Base-by-base conservation (phyloP, 2,797 vertebrate genomes). In the Helarctos malayanus region DNA sequence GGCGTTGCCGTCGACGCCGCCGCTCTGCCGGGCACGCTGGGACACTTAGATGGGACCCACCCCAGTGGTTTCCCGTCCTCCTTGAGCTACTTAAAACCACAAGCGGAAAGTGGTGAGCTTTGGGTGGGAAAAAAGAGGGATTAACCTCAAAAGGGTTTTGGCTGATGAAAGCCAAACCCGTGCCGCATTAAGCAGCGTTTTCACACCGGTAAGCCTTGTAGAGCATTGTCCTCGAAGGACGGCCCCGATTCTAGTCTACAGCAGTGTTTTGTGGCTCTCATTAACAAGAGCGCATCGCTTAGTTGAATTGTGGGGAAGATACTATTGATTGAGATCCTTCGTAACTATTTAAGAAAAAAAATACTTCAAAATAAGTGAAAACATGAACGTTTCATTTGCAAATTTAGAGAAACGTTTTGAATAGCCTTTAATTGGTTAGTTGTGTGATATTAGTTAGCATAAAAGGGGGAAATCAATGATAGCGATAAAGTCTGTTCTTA, bases 371-470 rank as follows among this genome's bases (percentile, higher is more conserved):
- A 93, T 76, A 63, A 94, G 29, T 68, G 65, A 63, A 93, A 87
- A 86, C 45, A 32, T 4, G 59, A 63, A 18, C 7, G 32, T 57
- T 79, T 82, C 27, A 27, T 85, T 91, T 63, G 57, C 13, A 75
- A 57, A 79, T 68, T 83, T 93, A 71, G 87, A 73, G 71, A 61
- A 90, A 27, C 35, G 45, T 68, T 97, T 97, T 94, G 41, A 94
- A 57, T 35, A 81, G 63, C 41, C 54, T 92, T 82, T 73, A 88
- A 16, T 92, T 94, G n/a, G 16, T 59, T 59, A 81, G 56, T 94
- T 96, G 52, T 79, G 16, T 88, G 78, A 86, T 86, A 75, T 54
- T 76, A 71, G 15, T 86, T 38, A 90, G 35, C 56, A 16, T 25
- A 76, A 25, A 68, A 57, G 29, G 69, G 86, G 63, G 56, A 63